Evolutionary conservation across 2,888 invertebrate species (phyloP).

Genomic region (Campoletis raptor): DNA sequence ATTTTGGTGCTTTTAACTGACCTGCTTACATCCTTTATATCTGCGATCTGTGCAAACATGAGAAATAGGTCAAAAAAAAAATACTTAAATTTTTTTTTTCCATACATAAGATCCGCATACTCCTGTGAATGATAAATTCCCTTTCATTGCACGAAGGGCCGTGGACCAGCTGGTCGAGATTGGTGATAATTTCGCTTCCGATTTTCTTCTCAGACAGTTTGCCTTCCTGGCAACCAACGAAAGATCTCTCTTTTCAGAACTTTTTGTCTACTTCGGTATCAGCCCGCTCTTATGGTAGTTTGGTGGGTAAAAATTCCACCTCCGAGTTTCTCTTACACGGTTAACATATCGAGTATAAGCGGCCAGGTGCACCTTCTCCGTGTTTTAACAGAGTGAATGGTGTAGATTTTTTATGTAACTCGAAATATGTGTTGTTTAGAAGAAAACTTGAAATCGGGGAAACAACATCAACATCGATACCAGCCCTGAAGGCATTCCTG

Average conservation of each 20-base stretch:
- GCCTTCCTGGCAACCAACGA: neutral
- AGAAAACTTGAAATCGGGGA: constrained; percentile 2
- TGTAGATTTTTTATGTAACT: neutral
- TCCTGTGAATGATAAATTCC: constrained; percentile 8
- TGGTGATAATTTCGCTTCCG: constrained; percentile 2
- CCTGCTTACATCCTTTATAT: neutral
- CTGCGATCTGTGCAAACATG: neutral
- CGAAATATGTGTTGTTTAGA: constrained; percentile 9
- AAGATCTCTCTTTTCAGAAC: neutral
- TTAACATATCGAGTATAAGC: neutral
- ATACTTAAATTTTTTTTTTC: constrained; percentile 1
- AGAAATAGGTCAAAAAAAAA: constrained; percentile 13
- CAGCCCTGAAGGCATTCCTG: neutral
- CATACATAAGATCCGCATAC: neutral
- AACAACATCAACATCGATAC: neutral
- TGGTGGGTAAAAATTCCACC: neutral
- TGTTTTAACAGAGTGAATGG: neutral
- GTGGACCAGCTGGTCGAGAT: constrained; percentile 2
- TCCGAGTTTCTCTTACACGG: neutral
- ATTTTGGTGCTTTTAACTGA: neutral
- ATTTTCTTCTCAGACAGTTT: constrained; percentile 3
- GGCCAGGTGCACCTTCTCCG: neutral
- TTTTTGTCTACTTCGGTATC: neutral
- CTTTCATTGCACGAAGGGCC: neutral
- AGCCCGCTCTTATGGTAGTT: neutral